Percentiles rank a stretch among this genome's conserved stretches.
phyloP scores from a whole-genome alignment of 23 tunicate species.

The Ascidia mentula region DNA sequence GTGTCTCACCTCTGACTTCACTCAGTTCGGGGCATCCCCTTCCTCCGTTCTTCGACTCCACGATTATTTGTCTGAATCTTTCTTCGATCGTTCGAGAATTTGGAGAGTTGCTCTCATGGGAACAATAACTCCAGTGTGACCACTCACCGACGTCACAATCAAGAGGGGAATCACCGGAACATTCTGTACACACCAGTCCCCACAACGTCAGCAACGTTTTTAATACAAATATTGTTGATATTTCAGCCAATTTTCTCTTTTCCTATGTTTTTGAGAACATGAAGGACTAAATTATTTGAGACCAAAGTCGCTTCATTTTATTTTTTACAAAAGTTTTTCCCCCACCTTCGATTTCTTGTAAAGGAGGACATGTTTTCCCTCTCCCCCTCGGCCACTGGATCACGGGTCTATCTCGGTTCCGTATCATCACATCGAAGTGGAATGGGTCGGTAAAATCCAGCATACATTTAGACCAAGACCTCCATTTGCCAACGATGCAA shows the following conservation, averaged over 20 bases:
- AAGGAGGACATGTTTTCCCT: neutral
- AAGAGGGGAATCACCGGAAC: neutral
- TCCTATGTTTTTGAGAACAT: no score
- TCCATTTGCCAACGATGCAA: neutral
- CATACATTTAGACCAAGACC: neutral
- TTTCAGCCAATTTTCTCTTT: no score
- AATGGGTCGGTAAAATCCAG: slow-evolving; percentile 6
- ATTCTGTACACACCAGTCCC: neutral
- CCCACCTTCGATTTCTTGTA: slow-evolving; percentile 1
- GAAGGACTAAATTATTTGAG: no score
- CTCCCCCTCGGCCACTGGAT: neutral
- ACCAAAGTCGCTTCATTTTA: no score
- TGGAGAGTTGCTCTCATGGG: neutral
- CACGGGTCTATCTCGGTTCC: neutral
- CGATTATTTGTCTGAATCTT: neutral
- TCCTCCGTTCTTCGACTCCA: neutral
- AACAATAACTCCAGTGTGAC: slow-evolving; percentile 5
- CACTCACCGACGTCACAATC: neutral
- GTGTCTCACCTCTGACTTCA: neutral
- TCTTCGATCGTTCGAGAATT: neutral
- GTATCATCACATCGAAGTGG: neutral
- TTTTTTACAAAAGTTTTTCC: no score
- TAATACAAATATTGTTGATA: neutral
- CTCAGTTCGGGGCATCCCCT: neutral
- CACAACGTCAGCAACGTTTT: neutral